phyloP scores from a whole-genome alignment of 2,113 vertebrate species.

The Amazona guildingii region DNA sequence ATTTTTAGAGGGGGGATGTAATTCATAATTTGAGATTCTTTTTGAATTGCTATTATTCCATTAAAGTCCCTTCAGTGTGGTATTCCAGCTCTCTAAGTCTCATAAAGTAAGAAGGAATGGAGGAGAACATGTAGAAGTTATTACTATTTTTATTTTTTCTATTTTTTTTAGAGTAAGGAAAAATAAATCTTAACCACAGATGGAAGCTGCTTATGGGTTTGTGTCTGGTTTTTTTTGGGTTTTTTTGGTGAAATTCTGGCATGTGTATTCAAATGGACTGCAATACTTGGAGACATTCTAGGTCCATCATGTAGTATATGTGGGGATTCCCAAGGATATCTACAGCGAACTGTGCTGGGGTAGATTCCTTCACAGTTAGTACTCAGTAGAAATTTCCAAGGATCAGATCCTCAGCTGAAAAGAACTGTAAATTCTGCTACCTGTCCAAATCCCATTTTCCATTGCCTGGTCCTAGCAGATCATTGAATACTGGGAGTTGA shows the following conservation, averaged over 20 bases:
- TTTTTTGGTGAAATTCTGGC: neutral
- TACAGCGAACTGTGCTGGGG: neutral
- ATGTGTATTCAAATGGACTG: neutral
- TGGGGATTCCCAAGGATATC: neutral
- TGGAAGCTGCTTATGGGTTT: rapidly evolving
- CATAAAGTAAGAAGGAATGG: rapidly evolving
- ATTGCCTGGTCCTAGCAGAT: neutral
- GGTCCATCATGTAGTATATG: neutral
- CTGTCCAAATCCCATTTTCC: neutral
- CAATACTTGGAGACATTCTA: neutral
- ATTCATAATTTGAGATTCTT: neutral
- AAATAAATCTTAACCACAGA: neutral
- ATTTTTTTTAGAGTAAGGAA: neutral
- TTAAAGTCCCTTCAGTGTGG: neutral
- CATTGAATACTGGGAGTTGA: neutral
- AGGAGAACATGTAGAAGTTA: neutral
- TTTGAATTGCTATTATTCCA: neutral
- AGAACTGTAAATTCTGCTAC: neutral
- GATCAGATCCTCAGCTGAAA: neutral
- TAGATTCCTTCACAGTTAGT: neutral
- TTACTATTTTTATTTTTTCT: neutral
- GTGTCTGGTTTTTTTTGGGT: neutral
- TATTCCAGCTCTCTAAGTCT: neutral
- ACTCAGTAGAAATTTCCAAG: neutral
- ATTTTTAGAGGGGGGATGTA: neutral